phyloP scores from a whole-genome alignment of 2,113 vertebrate species.

The Astatoreochromis straeleni region DNA sequence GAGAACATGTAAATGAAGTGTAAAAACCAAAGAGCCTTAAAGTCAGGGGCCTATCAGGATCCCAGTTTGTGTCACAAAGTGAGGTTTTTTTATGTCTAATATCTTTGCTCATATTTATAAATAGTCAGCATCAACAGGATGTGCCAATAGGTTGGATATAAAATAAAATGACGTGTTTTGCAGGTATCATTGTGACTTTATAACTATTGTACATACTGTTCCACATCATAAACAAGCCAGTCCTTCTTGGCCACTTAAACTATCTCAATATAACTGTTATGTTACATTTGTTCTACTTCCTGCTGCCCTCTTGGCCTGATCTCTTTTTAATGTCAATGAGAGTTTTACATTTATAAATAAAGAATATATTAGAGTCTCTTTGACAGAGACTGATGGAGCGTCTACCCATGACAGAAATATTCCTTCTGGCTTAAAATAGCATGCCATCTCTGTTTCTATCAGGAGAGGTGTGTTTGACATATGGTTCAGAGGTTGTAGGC shows the following conservation, averaged over 20 bases:
- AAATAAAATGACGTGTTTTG: accelerated
- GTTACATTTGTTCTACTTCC: not conserved
- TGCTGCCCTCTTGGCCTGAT: not conserved
- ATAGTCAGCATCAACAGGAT: not conserved
- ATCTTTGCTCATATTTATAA: not conserved
- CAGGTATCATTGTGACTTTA: not conserved
- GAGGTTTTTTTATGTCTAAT: not conserved
- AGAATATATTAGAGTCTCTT: not conserved
- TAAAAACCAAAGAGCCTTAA: not conserved
- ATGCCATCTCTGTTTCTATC: not conserved
- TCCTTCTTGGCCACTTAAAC: not conserved
- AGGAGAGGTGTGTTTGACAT: not conserved
- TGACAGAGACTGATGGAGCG: not conserved
- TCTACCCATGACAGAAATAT: not conserved
- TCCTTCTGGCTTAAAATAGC: not conserved
- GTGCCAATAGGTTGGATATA: not conserved
- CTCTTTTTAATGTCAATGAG: not conserved
- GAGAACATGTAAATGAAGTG: accelerated
- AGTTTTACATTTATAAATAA: not conserved
- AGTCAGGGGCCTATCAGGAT: not conserved
- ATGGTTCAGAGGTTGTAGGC: not conserved
- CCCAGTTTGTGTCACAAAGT: not conserved
- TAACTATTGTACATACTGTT: not conserved
- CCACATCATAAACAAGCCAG: not conserved
- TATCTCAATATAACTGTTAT: not conserved